Evolutionary conservation across 1,140 invertebrate genomes (phyloP).

Genomic region (Pseudomyrmex cubaensis): DNA sequence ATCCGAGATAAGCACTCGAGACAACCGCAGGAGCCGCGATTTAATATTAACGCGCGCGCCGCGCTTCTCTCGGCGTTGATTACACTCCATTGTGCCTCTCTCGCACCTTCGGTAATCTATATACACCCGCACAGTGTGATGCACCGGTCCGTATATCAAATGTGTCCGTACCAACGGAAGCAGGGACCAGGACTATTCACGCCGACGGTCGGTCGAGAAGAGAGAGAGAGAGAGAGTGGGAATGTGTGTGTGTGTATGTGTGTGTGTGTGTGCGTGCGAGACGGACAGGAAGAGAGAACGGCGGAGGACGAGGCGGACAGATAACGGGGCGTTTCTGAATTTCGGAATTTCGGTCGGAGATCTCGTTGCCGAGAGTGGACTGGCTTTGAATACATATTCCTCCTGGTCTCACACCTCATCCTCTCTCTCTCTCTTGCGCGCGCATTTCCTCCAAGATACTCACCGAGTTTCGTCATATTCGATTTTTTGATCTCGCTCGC

Average conservation of each 20-base stretch:
- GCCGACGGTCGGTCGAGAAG: neutral
- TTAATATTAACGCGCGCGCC: constrained; percentile 79
- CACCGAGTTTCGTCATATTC: neutral
- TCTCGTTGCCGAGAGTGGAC: constrained; percentile 44
- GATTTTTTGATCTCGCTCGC: constrained; percentile 9
- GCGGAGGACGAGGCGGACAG: neutral
- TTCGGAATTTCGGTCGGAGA: constrained; percentile 65
- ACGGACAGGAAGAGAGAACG: neutral
- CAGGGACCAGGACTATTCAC: constrained; percentile 67
- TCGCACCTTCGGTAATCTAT: constrained; percentile 82
- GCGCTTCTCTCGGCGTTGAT: constrained; percentile 73
- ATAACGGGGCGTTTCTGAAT: constrained; percentile 62
- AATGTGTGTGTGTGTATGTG: neutral
- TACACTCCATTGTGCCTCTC: constrained; percentile 81
- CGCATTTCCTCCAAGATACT: constrained; percentile 4
- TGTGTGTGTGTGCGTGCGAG: neutral
- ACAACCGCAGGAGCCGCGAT: constrained; percentile 79
- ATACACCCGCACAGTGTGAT: constrained; percentile 75
- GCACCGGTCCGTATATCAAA: constrained; percentile 82
- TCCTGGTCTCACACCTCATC: neutral
- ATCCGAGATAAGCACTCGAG: constrained; percentile 79
- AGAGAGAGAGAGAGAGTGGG: neutral
- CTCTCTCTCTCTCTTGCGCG: neutral
- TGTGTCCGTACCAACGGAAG: constrained; percentile 80
- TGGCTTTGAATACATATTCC: constrained; percentile 64